Conservation (phyloP, 2,113 vertebrate species). For the Girardinichthys multiradiatus region DNA sequence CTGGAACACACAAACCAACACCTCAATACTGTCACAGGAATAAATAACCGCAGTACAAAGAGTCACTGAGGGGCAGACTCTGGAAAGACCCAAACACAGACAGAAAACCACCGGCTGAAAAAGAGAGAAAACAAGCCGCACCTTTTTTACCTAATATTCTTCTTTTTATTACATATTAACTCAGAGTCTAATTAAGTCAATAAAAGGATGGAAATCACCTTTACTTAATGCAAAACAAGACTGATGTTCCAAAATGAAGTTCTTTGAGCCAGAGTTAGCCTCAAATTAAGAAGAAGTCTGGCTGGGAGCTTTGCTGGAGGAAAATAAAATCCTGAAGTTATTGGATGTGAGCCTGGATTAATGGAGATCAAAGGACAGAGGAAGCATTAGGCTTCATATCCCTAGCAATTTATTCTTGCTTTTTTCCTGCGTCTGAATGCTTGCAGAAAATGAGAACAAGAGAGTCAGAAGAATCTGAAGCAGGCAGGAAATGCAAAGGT, state of each 20-base stretch:
- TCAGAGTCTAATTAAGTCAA: neutral
- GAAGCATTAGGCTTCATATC: slow-evolving; percentile 9
- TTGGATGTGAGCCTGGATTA: slow-evolving; percentile 1
- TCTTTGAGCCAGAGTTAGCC: neutral
- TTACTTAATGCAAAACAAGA: slow-evolving; percentile 7
- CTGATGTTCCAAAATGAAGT: neutral
- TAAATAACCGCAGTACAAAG: neutral
- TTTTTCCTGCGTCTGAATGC: slow-evolving; percentile 4
- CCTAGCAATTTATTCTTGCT: neutral
- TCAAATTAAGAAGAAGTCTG: neutral
- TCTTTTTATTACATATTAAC: neutral
- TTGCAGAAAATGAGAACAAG: neutral
- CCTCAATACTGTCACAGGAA: slow-evolving; percentile 9
- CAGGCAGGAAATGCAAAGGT: too few relatives aligned
- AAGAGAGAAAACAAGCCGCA: neutral
- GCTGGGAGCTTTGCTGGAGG: neutral
- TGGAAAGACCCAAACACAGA: neutral
- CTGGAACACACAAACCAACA: slow-evolving; percentile 72
- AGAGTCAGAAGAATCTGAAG: neutral
- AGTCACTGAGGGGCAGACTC: neutral
- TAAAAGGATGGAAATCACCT: neutral
- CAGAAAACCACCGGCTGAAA: neutral
- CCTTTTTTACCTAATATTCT: neutral
- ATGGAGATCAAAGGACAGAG: neutral
- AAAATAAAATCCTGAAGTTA: slow-evolving; percentile 15